Base-by-base conservation (phyloP, 2,113 vertebrate species). In the Antigone vipio region DNA sequence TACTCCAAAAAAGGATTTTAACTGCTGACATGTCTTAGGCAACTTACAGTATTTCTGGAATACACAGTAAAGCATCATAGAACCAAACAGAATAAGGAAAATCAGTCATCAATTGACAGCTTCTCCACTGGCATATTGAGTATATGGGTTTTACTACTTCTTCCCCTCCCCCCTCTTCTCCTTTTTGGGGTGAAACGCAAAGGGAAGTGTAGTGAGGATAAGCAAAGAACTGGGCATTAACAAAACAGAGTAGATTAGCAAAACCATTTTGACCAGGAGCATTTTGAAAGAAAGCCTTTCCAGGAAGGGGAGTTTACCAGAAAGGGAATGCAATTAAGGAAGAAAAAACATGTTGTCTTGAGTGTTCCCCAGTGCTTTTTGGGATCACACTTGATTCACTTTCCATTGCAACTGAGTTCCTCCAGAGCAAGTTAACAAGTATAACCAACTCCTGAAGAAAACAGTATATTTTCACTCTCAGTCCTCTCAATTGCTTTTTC, bases 241-340 rank as follows among this genome's bases (percentile, higher is more conserved):
- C 22, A 84, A 72, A 49, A 68, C 10, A 47, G 18, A 59, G 44
- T 18, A 84, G 5, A 60, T 94, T 68, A 91, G 18, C 23, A 88
- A 95, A 86, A 80, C 5, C 18, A 71, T 47, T 92, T 78, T 79
- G 27, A 76, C 22, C 24, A 79, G 74, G 1, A 80, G 14, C 11
- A 76, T 85, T 85, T 74, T 59, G 60, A 72, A 91, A 74, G 9
- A 38, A 84, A 92, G 84, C 2, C 29, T 67, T 81, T 67, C 32
- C 68, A 56, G 34, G 24, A 88, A 82, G 10, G 26, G 12, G 15
- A 47, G 18, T 35, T 90, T 85, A 88, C n/a, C 60, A 75, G 62
- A 88, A 92, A 47, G 29, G 53, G 53, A 93, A 93, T 29, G 19
- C 15, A 95, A 91, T 73, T 73, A 97, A 68, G 29, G 29, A 89